Conservation (phyloP, 2,113 vertebrate species). For the Mesocricetus auratus region DNA sequence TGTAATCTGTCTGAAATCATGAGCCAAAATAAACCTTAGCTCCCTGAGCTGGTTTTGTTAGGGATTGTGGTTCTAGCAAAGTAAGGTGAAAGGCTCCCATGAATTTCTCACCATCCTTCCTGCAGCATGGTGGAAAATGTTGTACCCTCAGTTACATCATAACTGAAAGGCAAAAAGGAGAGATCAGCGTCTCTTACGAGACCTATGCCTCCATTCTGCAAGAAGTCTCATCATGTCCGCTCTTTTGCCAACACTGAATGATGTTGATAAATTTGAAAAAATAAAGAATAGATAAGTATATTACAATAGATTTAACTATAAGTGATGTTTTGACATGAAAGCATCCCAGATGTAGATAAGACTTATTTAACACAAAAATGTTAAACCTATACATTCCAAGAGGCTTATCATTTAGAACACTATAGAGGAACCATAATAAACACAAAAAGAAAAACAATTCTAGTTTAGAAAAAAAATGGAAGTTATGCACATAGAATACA, state of each 20-base stretch:
- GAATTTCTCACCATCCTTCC: not conserved
- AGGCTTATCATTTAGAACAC: not conserved
- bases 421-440: not conserved
- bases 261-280: not conserved
- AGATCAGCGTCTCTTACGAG: not conserved
- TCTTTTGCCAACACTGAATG: not conserved
- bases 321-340: slow-evolving; percentile 34
- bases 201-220: not conserved
- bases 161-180: not conserved
- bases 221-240: not conserved
- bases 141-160: not conserved
- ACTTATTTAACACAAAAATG: slow-evolving; percentile 10
- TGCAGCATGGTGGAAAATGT: not conserved
- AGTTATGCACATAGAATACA: not conserved
- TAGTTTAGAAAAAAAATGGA: not conserved
- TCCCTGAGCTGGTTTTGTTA: not conserved
- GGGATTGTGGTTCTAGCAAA: not conserved
- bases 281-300: slow-evolving; percentile 14
- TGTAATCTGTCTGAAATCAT: not conserved
- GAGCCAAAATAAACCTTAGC: not conserved
- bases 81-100: not conserved
- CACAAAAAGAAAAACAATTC: not conserved
- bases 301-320: not conserved
- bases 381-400: not conserved
- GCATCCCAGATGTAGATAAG: not conserved